Conservation (phyloP, 2,888 invertebrate genomes). For the Parasteatoda lunata region DNA sequence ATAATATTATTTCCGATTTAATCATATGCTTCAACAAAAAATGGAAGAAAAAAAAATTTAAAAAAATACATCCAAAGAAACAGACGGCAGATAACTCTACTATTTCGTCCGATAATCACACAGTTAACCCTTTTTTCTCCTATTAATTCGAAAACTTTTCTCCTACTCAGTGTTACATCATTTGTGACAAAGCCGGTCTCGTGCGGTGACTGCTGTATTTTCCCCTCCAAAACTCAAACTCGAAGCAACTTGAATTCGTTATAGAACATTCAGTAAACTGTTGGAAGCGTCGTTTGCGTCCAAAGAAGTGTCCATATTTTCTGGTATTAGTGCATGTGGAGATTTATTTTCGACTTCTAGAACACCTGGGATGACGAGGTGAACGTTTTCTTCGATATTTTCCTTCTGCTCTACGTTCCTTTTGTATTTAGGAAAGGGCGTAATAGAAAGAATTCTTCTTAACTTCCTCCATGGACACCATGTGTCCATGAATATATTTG, state of each 20-base stretch:
- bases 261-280: constrained; percentile 5
- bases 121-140: too few species aligned
- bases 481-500: constrained; percentile 42
- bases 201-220: background rate
- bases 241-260: background rate
- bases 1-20: too few species aligned
- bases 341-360: background rate
- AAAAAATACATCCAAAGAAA: too few species aligned
- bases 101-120: too few species aligned
- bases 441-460: constrained; percentile 14
- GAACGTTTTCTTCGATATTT: constrained; percentile 24
- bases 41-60: too few species aligned
- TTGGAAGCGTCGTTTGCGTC: constrained; percentile 42
- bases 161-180: background rate
- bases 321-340: constrained; percentile 14
- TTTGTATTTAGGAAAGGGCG: constrained; percentile 12
- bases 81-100: too few species aligned
- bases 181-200: background rate
- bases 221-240: background rate
- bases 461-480: constrained; percentile 24
- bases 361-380: constrained; percentile 3
- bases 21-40: too few species aligned
- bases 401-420: constrained; percentile 13
- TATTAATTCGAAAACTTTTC: too few species aligned
- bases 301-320: constrained; percentile 34